These are phyloP conservation scores for Pterophyllum scalare DNA, from an alignment of 2,113 vertebrate species.

Conservation along the genomic window DNA sequence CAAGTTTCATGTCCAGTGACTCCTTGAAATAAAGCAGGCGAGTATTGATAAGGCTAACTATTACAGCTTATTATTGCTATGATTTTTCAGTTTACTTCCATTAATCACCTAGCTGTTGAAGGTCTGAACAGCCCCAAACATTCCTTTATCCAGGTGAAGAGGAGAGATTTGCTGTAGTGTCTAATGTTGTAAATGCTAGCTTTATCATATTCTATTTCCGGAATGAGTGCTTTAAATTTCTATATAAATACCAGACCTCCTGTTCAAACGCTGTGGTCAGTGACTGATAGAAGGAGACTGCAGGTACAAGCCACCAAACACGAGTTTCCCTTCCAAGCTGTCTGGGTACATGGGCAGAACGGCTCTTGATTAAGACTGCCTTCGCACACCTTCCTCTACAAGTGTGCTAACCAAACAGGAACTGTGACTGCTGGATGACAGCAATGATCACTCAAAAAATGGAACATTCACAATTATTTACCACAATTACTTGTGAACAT, in stretches of 20 bases:
- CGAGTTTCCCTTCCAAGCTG: not conserved
- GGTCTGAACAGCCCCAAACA: not conserved
- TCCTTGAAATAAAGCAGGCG: not conserved
- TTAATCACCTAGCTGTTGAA: not conserved
- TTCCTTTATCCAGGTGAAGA: not conserved
- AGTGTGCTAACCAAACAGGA: not conserved
- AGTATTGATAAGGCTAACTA: not conserved
- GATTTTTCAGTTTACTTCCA: not conserved
- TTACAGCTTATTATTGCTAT: not conserved
- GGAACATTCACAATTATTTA: not conserved
- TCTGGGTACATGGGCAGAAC: not conserved
- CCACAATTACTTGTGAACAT: no score
- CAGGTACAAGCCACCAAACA: not conserved
- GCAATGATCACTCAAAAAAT: not conserved
- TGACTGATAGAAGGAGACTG: not conserved
- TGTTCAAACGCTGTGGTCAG: not conserved
- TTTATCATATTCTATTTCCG: not conserved
- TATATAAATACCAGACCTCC: no score
- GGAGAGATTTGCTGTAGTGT: not conserved
- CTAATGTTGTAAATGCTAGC: not conserved
- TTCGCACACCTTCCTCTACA: not conserved
- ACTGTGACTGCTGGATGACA: not conserved
- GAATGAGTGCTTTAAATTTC: not conserved
- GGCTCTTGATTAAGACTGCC: not conserved
- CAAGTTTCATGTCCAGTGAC: not conserved